Base-by-base conservation (phyloP, 2,888 invertebrate species). In the Euphydryas editha region DNA sequence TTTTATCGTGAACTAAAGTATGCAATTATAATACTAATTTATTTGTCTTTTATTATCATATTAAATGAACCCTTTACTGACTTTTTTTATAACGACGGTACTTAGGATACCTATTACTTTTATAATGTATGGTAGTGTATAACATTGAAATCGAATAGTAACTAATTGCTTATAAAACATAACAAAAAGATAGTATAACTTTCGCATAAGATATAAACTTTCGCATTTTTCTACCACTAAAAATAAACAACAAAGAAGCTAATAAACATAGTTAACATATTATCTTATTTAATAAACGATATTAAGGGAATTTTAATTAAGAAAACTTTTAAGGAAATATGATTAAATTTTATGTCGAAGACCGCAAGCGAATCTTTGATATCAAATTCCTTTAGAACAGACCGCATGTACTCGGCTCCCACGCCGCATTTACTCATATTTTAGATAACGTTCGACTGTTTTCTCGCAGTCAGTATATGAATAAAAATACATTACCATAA, bases 321-420 rank as follows among this genome's bases (percentile, higher is more conserved):
- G 4, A n/a, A 46, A 44, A 17, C 20, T 59, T 59, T n/a, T 5
- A 21, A 8, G 13, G 30, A 46, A 46, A 46, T 4, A 30, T 59
- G 24, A 59, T 46, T 46, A 36, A 47, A 47, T 59, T 59, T 59
- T 47, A 54, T 47, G 24, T 59, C 13, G 21, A 73, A 73, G 76
- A 73, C 78, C 75, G 78, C 78, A 71, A 81, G 81, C 79, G 81
- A 81, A 86, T 88, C 86, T 87, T 87, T 90, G 86, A 88, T 89
- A 90, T 87, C 84, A 88, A 89, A 90, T 89, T 89, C 88, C 86
- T 90, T 89, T 78, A 87, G 85, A 86, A 78, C 82, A 82, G 79
- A 84, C 86, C 87, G 83, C 89, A 90, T 87, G 86, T 87, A 86
- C 76, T 30, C 54, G 54, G 76, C 73, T 72, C 81, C 83, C 79